Evolutionary conservation across 1,140 invertebrate species (phyloP), one percentile per base, ranked within the genome.

Genomic region (Protaetia brevitarsis): DNA sequence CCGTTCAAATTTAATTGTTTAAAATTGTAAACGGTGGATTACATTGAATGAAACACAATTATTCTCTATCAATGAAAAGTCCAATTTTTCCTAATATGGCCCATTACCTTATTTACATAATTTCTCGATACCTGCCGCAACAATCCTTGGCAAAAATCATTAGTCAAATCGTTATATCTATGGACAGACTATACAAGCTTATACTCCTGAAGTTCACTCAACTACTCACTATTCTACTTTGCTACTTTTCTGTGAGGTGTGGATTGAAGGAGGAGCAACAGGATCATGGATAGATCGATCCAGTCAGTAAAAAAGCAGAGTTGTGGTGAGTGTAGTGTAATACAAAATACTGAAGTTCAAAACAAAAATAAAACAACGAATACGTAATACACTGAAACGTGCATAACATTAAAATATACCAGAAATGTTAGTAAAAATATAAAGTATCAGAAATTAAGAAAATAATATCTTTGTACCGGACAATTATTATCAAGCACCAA

Each of bases 191-290:
- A n/a, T n/a, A n/a, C n/a, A n/a, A n/a, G 10, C 13, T 2, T 5
- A 21, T 5, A 21, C 41, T 21, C 19, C 41, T 45, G 41, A 45
- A 45, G 23, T 45, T 45, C 16, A 13, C 23, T 45, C 16, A 4
- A 45, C 41, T 45, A 45, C 41, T 6, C 13, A 45, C 41, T 45
- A 45, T 45, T 45, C 41, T 45, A 45, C 41, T 45, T 45, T 45
- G n/a, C n/a, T 45, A 45, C 41, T 45, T 21, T 21, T 4, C 13
- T 45, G 41, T 45, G 41, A 45, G 16, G 41, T 13, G 3, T 45
- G 19, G 8, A 19, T 45, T 6, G 13, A 45, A 21, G 41, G 13
- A 45, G 2, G 41, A 21, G 1, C 23, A 45, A 16, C 3, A 8
- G 41, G 41, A 45, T 21, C 8, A 8, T 5, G 41, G 4, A 13